A percentile compares a stretch with the other conserved stretches of the same genome.
Evolutionary conservation across 2,113 vertebrate species (phyloP).

Genomic region (Oophaga pumilio): DNA sequence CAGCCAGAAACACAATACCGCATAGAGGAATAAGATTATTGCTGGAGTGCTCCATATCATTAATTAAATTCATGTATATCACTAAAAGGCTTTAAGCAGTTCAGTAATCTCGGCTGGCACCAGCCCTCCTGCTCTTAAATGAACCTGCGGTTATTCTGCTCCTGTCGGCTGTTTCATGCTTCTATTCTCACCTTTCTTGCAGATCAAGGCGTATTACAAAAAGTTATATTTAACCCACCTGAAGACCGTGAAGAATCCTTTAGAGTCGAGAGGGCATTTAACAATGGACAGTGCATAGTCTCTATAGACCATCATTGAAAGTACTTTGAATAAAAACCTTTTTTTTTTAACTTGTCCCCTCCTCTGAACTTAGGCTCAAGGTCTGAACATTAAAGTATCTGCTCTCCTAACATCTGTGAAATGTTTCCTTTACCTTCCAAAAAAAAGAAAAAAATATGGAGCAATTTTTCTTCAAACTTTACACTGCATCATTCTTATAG

Average conservation of each 20-base stretch:
- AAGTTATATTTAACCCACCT: background rate
- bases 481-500: too few relatives aligned
- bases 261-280: background rate
- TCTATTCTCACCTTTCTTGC: background rate
- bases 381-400: too few relatives aligned
- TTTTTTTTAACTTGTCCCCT: too few relatives aligned
- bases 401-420: too few relatives aligned
- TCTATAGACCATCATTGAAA: too few relatives aligned
- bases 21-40: constrained; percentile 3
- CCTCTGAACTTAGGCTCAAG: too few relatives aligned
- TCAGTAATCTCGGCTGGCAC: background rate
- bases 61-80: constrained; percentile 11
- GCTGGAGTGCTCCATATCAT: background rate
- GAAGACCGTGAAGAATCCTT: background rate
- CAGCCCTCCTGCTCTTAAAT: background rate
- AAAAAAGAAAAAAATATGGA: too few relatives aligned
- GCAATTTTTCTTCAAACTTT: too few relatives aligned
- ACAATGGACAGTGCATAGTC: background rate
- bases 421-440: too few relatives aligned
- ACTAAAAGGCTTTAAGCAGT: constrained; percentile 13
- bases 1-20: background rate
- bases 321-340: too few relatives aligned
- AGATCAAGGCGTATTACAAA: background rate
- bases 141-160: background rate
- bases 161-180: background rate